Percentiles rank a stretch among this genome's conserved stretches.
These are phyloP conservation scores for Microctenopoma stevenorrisi DNA, from an alignment of 2,797 vertebrate species.

Conservation along the genomic window DNA sequence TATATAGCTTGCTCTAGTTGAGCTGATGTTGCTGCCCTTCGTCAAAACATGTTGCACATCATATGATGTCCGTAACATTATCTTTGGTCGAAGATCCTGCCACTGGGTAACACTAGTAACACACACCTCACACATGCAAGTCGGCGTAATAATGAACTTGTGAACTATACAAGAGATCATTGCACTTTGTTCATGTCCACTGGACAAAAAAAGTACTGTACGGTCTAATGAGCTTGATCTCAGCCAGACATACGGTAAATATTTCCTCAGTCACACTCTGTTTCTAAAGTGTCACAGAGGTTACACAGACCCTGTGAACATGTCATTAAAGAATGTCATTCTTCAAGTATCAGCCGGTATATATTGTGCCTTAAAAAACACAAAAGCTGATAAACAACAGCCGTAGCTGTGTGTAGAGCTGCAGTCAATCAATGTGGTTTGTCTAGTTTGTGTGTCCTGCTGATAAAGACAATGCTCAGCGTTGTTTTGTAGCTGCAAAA, in stretches of 20 bases:
- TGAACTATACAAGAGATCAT: background rate
- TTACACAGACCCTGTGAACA: background rate
- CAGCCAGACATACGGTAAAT: conserved; percentile 5
- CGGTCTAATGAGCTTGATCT: background rate
- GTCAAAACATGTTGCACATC: background rate
- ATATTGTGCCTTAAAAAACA: background rate
- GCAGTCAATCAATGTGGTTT: background rate
- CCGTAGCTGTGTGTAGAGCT: background rate
- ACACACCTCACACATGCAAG: background rate
- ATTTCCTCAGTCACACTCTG: background rate
- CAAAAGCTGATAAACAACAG: background rate
- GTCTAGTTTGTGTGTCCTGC: background rate
- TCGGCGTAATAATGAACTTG: too few species aligned
- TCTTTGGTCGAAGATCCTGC: background rate
- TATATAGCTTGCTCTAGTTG: background rate
- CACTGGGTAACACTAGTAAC: background rate
- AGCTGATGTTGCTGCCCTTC: background rate
- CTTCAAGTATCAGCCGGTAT: conserved; percentile 1
- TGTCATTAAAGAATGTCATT: conserved; percentile 1
- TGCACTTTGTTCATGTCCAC: background rate
- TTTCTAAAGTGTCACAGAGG: background rate
- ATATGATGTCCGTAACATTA: too few species aligned
- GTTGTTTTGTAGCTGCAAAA: background rate
- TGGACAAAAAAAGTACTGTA: background rate
- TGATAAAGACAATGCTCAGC: background rate